These are phyloP conservation scores for Prunella himalayana DNA, from an alignment of 2,113 vertebrate species.

Conservation along the genomic window DNA sequence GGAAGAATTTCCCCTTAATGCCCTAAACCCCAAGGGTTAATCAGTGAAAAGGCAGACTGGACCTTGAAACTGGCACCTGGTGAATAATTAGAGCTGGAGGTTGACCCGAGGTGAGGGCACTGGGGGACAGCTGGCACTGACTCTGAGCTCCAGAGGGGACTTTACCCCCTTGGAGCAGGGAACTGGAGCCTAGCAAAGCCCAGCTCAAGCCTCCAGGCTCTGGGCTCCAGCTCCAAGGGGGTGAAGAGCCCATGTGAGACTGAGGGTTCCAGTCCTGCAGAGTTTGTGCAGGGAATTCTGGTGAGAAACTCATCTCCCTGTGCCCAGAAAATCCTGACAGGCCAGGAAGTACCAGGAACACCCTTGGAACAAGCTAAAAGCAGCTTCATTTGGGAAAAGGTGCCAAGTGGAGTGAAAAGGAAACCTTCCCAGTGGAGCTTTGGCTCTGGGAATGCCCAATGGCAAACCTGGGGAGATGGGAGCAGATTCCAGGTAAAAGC, in stretches of 20 bases:
- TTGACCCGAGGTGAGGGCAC: neutral
- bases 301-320: neutral
- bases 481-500: neutral
- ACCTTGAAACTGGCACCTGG: neutral
- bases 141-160: neutral
- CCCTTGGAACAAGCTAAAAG: neutral
- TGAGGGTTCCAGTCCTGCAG: neutral
- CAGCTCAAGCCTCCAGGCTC: neutral
- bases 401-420: fast-evolving
- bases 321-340: neutral
- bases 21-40: neutral
- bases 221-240: fast-evolving
- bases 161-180: neutral
- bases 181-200: neutral
- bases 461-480: fast-evolving
- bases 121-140: fast-evolving
- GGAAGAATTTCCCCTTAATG: neutral
- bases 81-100: neutral
- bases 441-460: neutral
- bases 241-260: fast-evolving
- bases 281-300: fast-evolving
- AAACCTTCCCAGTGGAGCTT: neutral
- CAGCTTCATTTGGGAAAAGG: neutral
- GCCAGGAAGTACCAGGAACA: neutral
- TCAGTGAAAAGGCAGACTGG: neutral